phyloP scores from a whole-genome alignment of 2,888 invertebrate genomes.

The Tridacna gigas region DNA sequence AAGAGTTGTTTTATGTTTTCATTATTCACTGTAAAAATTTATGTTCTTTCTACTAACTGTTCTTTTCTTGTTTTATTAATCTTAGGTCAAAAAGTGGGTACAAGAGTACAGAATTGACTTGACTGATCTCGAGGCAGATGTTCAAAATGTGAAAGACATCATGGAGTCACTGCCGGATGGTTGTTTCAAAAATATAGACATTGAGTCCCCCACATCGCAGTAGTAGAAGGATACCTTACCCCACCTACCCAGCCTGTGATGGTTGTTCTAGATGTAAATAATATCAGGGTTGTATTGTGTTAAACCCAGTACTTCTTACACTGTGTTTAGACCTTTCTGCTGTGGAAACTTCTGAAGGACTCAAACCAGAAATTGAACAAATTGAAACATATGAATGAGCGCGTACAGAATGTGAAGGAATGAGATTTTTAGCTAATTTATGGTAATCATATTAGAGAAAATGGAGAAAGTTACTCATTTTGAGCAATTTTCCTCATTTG shows the following conservation, averaged over 20 bases:
- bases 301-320: not conserved
- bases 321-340: not conserved
- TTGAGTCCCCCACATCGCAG: slow-evolving; percentile 71
- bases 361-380: not conserved
- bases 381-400: too few species aligned
- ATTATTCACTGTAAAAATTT: too few species aligned
- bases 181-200: slow-evolving; percentile 81
- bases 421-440: too few species aligned
- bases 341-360: not conserved
- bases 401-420: too few species aligned
- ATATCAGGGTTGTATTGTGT: not conserved
- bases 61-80: too few species aligned
- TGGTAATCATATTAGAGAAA: too few species aligned
- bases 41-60: too few species aligned
- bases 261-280: not conserved
- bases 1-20: too few species aligned
- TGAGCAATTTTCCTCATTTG: too few species aligned
- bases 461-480: too few species aligned
- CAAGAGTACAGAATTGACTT: slow-evolving; percentile 77
- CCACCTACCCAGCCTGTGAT: slow-evolving; percentile 7
- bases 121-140: slow-evolving; percentile 75
- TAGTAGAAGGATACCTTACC: slow-evolving; percentile 24
- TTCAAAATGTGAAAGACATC: slow-evolving; percentile 82
- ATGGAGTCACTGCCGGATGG: slow-evolving; percentile 80
- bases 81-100: slow-evolving; percentile 68